Percentiles rank a stretch among this genome's conserved stretches.
These are phyloP conservation scores for Allygus modestus DNA, from an alignment of 2,888 invertebrate genomes.

Conservation along the genomic window DNA sequence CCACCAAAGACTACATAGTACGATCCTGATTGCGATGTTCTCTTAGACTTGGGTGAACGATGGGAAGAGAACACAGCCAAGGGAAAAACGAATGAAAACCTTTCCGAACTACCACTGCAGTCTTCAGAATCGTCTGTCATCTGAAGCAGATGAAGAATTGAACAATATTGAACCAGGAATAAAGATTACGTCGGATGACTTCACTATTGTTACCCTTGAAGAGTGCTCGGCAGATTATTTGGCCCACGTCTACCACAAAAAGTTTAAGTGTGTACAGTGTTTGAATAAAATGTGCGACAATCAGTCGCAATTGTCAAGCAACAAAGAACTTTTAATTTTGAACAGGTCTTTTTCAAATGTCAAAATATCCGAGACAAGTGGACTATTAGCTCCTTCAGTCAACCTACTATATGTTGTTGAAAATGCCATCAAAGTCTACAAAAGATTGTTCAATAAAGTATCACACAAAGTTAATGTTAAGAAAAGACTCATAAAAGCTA, in stretches of 20 bases:
- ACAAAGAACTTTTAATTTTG: constrained; percentile 15
- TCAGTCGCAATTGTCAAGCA: constrained; percentile 19
- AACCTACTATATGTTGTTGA: not conserved
- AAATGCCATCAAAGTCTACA: constrained; percentile 20
- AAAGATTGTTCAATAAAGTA: not conserved
- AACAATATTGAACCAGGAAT: not conserved
- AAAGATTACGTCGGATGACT: not conserved
- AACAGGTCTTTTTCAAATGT: constrained; percentile 50
- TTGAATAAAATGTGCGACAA: constrained; percentile 25
- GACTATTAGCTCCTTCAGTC: constrained; percentile 36
- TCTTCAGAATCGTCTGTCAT: constrained; percentile 39
- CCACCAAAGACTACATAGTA: constrained; percentile 45
- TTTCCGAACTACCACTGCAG: not conserved
- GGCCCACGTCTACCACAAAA: constrained; percentile 45
- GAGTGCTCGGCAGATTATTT: constrained; percentile 62
- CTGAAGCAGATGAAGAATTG: constrained; percentile 41
- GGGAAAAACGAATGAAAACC: not conserved
- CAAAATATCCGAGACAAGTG: not conserved
- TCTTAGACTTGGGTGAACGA: constrained; percentile 45
- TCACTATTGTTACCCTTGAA: constrained; percentile 48
- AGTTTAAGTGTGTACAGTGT: constrained; percentile 57
- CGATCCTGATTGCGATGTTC: constrained; percentile 61
- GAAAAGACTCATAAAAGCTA: constrained; percentile 7
- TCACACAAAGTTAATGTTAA: not conserved
- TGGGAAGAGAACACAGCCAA: constrained; percentile 31